Evolutionary conservation across 2,113 vertebrate species (phyloP), one percentile per base, ranked within the genome.

Genomic region (Elanoides forficatus): DNA sequence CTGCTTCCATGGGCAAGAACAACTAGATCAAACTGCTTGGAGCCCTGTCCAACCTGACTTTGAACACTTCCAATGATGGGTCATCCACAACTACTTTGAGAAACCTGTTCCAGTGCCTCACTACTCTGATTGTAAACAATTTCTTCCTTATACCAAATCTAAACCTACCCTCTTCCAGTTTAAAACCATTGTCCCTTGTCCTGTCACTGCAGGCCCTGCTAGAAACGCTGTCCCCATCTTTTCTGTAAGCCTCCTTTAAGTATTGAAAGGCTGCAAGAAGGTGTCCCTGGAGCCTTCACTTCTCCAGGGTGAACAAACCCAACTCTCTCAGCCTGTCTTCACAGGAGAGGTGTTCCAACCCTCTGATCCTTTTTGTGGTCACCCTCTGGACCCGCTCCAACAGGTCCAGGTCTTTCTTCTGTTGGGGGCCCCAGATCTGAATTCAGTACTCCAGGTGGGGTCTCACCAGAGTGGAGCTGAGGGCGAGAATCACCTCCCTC

Each of bases 61-160:
- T 22, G 26, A 92, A 75, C 10, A 27, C 3, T 62, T 56, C 2
- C 16, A 45, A 1, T 6, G 21, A 45, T 14, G 25, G 4, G 6
- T 1, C 13, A 52, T 36, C 10, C 2, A 6, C 27, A 38, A 4
- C 9, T 47, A 78, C 47, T 75, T 12, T 38, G 7, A 6, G 10
- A 15, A 96, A 72, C 3, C 3, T n/a, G 2, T 67, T 60, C 7
- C 18, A 43, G 4, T 43, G 7, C 26, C 32, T 78, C 48, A 79
- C 4, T 4, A 9, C 26, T 45, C 17, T 59, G 25, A 81, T 11
- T 0, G 0, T 3, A 58, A 84, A 66, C 0, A 26, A 15, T 22
- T 8, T 50, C n/a, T 73, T 91, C 36, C 22, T 72, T 58, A 58
- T 7, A 58, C 2, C 4, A 29, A 72, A 38, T 13, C 32, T 63